Percentiles rank a stretch among this genome's conserved stretches.
Evolutionary conservation across 2,888 invertebrate genomes (phyloP).

Genomic region (Netelia fuscicornis): DNA sequence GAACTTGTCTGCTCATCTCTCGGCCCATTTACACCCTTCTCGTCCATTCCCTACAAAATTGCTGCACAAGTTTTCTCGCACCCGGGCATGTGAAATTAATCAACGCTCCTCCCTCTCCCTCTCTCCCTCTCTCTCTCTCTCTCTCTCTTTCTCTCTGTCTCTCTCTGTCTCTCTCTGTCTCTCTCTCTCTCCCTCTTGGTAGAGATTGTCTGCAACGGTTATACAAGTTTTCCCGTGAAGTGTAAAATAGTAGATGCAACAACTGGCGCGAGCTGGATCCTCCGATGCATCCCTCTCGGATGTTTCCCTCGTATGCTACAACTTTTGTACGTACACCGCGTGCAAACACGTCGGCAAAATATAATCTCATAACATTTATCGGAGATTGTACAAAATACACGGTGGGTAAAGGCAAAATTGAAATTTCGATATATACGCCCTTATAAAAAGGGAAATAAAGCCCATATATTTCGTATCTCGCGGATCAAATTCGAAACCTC

Average conservation of each 20-base stretch:
- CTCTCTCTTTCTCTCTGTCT: slow-evolving; percentile 24
- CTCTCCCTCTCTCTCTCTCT: slow-evolving; percentile 30
- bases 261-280: slow-evolving; percentile 12
- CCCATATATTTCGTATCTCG: too few species aligned
- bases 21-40: neutral
- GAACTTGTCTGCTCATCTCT: slow-evolving; percentile 32
- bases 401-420: too few species aligned
- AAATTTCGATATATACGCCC: too few species aligned
- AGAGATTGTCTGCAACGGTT: slow-evolving; percentile 53
- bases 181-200: slow-evolving; percentile 24
- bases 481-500: too few species aligned
- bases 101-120: slow-evolving; percentile 32
- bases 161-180: neutral
- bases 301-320: neutral
- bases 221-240: slow-evolving; percentile 48
- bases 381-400: too few species aligned
- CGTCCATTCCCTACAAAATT: slow-evolving; percentile 20
- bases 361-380: too few species aligned
- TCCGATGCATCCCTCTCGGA: neutral
- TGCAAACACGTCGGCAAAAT: neutral
- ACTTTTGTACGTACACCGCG: slow-evolving; percentile 23
- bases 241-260: slow-evolving; percentile 51
- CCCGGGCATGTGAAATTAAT: slow-evolving; percentile 55
- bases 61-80: slow-evolving; percentile 46
- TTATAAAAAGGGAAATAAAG: too few species aligned